Evolutionary conservation across 1,140 invertebrate species (phyloP).

Genomic region (Agrilus planipennis): DNA sequence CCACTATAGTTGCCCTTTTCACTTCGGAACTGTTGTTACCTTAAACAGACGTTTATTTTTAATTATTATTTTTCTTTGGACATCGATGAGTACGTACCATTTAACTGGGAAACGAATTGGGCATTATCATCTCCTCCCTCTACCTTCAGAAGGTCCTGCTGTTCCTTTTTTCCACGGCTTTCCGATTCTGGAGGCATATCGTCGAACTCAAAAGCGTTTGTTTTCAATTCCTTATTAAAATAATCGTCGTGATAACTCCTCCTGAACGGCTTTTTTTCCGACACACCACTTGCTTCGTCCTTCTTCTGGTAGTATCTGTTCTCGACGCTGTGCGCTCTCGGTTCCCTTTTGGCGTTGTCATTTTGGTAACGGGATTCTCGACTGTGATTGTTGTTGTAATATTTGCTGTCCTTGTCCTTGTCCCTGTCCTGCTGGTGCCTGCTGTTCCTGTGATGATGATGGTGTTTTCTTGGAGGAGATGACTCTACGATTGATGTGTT

Average conservation of each 20-base stretch:
- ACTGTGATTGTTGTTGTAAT: neutral
- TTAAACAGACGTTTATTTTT: slow-evolving; percentile 9
- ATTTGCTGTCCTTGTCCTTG: slow-evolving; percentile 4
- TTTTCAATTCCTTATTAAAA: slow-evolving; percentile 10
- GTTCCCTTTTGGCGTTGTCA: neutral
- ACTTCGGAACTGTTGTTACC: slow-evolving; percentile 48
- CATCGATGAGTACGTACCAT: no score
- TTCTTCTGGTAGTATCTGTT: neutral
- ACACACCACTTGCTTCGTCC: slow-evolving; percentile 1
- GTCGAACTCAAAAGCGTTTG: slow-evolving; percentile 30
- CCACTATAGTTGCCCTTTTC: slow-evolving; percentile 71
- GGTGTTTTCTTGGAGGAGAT: slow-evolving; percentile 19
- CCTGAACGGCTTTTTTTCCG: slow-evolving; percentile 3
- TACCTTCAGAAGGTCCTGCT: neutral
- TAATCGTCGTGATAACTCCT: slow-evolving; percentile 3
- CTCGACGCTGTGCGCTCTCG: neutral
- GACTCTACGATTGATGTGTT: slow-evolving; percentile 9
- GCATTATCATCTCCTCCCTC: slow-evolving; percentile 19
- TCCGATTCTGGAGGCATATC: slow-evolving; percentile 20
- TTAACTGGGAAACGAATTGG: slow-evolving; percentile 31
- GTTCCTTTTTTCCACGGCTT: slow-evolving; percentile 7
- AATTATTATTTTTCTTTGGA: neutral
- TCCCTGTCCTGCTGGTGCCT: slow-evolving; percentile 15
- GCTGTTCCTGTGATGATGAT: slow-evolving; percentile 23
- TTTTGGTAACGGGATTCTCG: neutral